Evolutionary conservation across 2,888 invertebrate genomes (phyloP), one percentile per base, ranked within the genome.

Genomic region (Drosophila melanosoma): DNA sequence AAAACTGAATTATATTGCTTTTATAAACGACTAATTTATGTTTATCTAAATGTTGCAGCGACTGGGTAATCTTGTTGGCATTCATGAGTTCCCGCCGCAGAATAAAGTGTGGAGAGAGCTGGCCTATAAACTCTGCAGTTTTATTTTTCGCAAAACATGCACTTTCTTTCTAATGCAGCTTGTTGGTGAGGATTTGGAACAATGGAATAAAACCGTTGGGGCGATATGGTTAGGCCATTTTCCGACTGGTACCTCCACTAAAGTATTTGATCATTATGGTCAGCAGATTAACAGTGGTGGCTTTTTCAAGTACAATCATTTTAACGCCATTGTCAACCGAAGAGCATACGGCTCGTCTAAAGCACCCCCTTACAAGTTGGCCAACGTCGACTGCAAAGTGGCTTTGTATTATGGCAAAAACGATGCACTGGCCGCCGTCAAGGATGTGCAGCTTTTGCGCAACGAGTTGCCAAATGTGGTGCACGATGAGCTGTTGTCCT

Each of bases 191-290:
- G 91, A 94, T 81, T 56, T 79, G 0, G 83, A 92, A 26, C 92
- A 94, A 60, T 64, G 93, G 0, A 93, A 94, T 82, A 83, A 48
- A 61, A 94, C 94, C 0, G 91, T 95, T 70, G 66, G 95, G 45
- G 95, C 95, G 0, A 93, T 95, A 0, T 94, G 95, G 53, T 81
- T 95, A 2, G 94, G 94, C 0, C 95, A 96, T 75, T 88, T 93
- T 29, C 95, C 96, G 0, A 94, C 95, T 2, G 95, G 95, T 1
- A 91, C 94, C 0, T 94, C 94, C 2, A 83, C 93, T 0, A 93
- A 93, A 74, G 94, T 95, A 71, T 23, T 95, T 0, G 72, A 92
- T 1, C 95, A 95, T 85, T 95, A 93, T 82, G 91, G 90, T 1
- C 95, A 95, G 89, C 88, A 91, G 11, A 52, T 93, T 0, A 74